Percentiles rank a stretch among this genome's conserved stretches.
These are phyloP conservation scores for western clawed frog (Xenopus tropicalis) DNA, from an alignment of 2,113 vertebrate genomes.

Conservation along the genomic window UCB_Xtro_10.0 CM004446.2:15954001-15954500, in stretches of 20 bases:
- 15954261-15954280: neutral
- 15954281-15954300: neutral
- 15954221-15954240: neutral
- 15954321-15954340: conserved; percentile 30
- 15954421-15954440: conserved; percentile 45
- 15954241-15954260: neutral
- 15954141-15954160: neutral
- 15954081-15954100: conserved; percentile 35
- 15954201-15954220: too few species aligned
- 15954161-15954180: neutral
- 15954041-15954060: conserved; percentile 37
- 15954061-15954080: conserved; percentile 37
- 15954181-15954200: neutral
- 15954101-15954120: conserved; percentile 29
- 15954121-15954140: conserved; percentile 14
- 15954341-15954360: conserved; percentile 14
- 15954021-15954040: conserved; percentile 21
- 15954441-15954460: too few species aligned
- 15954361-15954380: conserved; percentile 1
- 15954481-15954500: neutral
- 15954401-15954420: conserved; percentile 18
- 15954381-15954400: conserved; percentile 44
- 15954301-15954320: neutral
- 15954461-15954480: conserved; percentile 18
- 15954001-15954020: conserved; percentile 44